phyloP scores from a whole-genome alignment of 2,888 invertebrate species.

The Copidosoma aretas region DNA sequence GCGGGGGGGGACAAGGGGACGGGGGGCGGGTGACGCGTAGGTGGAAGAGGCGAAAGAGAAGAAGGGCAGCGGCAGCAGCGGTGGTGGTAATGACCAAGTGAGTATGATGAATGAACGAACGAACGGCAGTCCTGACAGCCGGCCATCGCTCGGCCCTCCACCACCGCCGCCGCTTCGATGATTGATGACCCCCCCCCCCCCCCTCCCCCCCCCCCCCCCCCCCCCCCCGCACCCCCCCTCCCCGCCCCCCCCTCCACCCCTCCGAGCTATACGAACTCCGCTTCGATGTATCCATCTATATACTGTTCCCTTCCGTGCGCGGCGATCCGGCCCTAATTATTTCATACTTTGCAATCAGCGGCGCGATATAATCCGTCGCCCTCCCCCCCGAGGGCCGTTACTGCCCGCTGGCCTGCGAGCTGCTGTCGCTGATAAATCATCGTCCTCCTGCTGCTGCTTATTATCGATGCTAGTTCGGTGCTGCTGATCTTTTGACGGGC shows the following conservation, averaged over 20 bases:
- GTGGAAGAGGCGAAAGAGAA: slow-evolving; percentile 38
- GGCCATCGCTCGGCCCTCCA: slow-evolving; percentile 53
- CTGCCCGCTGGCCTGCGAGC: slow-evolving; percentile 43
- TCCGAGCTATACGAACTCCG: no score
- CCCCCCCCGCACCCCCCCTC: slow-evolving; percentile 13
- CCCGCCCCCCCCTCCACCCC: neutral
- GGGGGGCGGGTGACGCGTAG: slow-evolving; percentile 48
- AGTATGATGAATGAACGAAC: slow-evolving; percentile 63
- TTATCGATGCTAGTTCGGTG: slow-evolving; percentile 33
- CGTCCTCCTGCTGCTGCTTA: slow-evolving; percentile 41
- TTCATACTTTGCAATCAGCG: slow-evolving; percentile 63
- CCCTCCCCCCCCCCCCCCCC: slow-evolving; percentile 19
- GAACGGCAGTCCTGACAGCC: slow-evolving; percentile 56
- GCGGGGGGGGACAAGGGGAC: slow-evolving; percentile 38
- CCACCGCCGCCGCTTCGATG: no score
- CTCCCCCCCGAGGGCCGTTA: slow-evolving; percentile 45
- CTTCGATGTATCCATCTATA: slow-evolving; percentile 21
- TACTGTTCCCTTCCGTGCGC: slow-evolving; percentile 2
- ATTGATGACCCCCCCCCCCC: slow-evolving; percentile 29
- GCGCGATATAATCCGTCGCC: slow-evolving; percentile 59
- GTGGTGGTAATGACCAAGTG: slow-evolving; percentile 55
- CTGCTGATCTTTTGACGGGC: neutral
- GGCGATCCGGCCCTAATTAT: slow-evolving; percentile 59
- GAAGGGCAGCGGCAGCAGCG: slow-evolving; percentile 31
- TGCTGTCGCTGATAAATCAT: slow-evolving; percentile 60